Base-by-base conservation (phyloP, 1,140 invertebrate species). In the Chelonus insularis region DNA sequence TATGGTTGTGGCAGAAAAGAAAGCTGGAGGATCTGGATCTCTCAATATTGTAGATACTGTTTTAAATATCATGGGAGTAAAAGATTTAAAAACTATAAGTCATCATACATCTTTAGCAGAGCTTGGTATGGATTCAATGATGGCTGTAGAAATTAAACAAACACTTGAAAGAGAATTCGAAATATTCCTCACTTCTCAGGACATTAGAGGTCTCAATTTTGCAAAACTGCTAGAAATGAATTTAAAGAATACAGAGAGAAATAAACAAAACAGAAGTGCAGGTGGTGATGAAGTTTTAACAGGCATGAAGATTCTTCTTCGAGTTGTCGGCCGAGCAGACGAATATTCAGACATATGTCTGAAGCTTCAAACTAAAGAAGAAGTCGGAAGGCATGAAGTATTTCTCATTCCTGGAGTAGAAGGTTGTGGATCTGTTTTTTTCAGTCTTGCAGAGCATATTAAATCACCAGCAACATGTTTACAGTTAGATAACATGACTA, bases 81-180 rank as follows among this genome's bases (percentile, higher is more conserved):
- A 80, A 57, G 80, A 85, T 67, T 57, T 83, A 20, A 85, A 85
- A 39, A 81, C 83, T 2, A 73, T 92, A 0, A 86, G 86, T 66
- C 76, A 83, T 18, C 84, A 88, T 58, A 83, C 84, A 0, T 87
- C 85, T 1, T 76, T 94, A 4, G 86, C 86, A 12, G 91, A 93
- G 70, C 78, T 94, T 2, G 92, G 92, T 20, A 86, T 94, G 79
- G 91, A 94, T 68, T 92, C 90, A 0, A 85, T 93, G 76, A 92
- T 93, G 90, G 88, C 87, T 12, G 87, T 92, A 0, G 90, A 93
- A 76, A 89, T 93, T 36, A 90, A 91, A 69, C 90, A 92, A 68
- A 86, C 86, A 0, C 70, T 93, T 1, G 91, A 93, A 72, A 75
- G 88, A 57, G 87, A 91, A 63, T 91, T 86, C 71, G 89, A 91